Conservation (phyloP, 2,797 vertebrate genomes). For the Chloroceryle amazona region DNA sequence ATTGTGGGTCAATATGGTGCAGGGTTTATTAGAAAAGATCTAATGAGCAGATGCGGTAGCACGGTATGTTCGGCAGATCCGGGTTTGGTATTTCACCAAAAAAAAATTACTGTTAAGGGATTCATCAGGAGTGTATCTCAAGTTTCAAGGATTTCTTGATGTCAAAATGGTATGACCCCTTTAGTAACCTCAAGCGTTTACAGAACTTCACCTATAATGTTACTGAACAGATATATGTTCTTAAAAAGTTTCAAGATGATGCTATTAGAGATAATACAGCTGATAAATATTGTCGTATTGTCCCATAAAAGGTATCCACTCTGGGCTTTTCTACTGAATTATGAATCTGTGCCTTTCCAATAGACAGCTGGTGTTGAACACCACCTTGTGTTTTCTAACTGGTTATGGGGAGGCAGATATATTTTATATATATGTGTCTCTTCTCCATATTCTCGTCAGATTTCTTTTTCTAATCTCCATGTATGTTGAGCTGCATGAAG, state of each 20-base stretch:
- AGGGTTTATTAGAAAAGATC: background rate
- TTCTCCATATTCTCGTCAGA: background rate
- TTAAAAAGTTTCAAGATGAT: background rate
- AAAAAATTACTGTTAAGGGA: background rate
- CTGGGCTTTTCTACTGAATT: background rate
- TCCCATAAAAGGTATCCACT: background rate
- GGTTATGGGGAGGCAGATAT: background rate
- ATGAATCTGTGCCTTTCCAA: background rate
- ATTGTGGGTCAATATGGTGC: background rate
- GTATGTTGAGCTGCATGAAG: background rate
- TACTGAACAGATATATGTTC: background rate
- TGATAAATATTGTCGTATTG: background rate
- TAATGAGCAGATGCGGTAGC: background rate
- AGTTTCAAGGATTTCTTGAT: background rate
- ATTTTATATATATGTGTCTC: background rate
- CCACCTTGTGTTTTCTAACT: background rate
- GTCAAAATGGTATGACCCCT: background rate
- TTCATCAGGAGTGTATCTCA: background rate
- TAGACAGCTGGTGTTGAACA: background rate
- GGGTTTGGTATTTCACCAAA: background rate
- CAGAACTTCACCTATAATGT: background rate
- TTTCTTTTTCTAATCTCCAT: background rate
- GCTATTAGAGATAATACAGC: background rate
- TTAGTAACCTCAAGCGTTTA: background rate
- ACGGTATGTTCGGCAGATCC: background rate